Conservation (phyloP, 2,113 vertebrate species). For the Alaudala cheleensis region DNA sequence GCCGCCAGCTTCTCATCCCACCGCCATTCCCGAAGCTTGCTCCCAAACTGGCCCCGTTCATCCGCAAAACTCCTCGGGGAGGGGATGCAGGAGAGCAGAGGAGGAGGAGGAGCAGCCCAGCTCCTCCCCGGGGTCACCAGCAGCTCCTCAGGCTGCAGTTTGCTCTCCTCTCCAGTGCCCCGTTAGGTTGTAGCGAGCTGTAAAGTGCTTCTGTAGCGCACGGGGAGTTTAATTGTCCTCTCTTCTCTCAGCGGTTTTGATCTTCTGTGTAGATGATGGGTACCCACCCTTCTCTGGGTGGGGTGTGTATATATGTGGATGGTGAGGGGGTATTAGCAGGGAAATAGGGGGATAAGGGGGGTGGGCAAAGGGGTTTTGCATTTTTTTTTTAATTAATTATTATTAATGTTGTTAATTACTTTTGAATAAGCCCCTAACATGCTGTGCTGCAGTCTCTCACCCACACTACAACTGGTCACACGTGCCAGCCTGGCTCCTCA, state of each 20-base stretch:
- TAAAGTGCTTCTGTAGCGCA: conserved; percentile 30
- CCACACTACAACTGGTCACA: not conserved
- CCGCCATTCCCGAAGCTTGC: conserved; percentile 49
- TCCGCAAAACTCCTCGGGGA: not conserved
- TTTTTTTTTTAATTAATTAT: not conserved
- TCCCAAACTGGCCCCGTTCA: not conserved
- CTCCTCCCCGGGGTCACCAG: not conserved
- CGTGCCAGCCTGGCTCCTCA: not conserved
- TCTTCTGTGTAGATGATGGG: not conserved
- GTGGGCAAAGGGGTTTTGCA: not conserved
- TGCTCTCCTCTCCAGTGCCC: not conserved
- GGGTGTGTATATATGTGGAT: conserved; percentile 38
- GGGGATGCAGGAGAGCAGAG: not conserved
- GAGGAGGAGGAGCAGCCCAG: not conserved
- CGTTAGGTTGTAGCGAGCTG: not conserved
- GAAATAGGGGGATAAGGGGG: not conserved
- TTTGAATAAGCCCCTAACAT: not conserved
- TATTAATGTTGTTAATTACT: not conserved
- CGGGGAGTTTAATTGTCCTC: conserved; percentile 16
- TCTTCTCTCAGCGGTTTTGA: not conserved
- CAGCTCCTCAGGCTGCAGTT: not conserved
- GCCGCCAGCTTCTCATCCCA: too few species aligned
- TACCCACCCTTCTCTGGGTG: not conserved
- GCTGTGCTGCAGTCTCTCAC: not conserved
- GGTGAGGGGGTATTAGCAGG: not conserved